A percentile compares a stretch with the other conserved stretches of the same genome.
These are phyloP conservation scores for Hydractinia echinata DNA, from an alignment of 30 jellyfish, hydroid and myxozoan species.

Conservation along the genomic window DNA sequence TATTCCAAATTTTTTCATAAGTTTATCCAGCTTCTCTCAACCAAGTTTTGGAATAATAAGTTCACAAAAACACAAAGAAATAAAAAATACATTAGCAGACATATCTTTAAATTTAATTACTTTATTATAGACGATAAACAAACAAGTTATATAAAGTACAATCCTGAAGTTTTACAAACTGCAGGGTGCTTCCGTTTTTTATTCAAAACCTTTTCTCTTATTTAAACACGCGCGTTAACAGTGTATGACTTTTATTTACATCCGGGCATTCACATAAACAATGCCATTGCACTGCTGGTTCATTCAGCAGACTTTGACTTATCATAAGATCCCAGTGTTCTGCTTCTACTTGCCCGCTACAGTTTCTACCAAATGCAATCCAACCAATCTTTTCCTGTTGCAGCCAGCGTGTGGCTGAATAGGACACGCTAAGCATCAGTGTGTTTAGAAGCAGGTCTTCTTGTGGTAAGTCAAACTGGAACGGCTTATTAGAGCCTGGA, in stretches of 20 bases:
- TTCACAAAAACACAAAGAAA: no score
- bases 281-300: slow-evolving; percentile 97
- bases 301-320: slow-evolving; percentile 61
- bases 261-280: slow-evolving; percentile 89
- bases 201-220: not conserved
- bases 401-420: slow-evolving; percentile 85
- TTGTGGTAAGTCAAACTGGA: slow-evolving; percentile 66
- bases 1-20: no score
- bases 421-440: slow-evolving; percentile 89
- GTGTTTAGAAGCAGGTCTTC: slow-evolving; percentile 83
- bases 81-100: no score
- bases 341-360: slow-evolving; percentile 98
- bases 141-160: no score
- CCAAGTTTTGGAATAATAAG: no score
- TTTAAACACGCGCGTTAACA: slow-evolving; percentile 25
- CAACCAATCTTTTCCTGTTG: slow-evolving; percentile 97
- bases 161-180: no score
- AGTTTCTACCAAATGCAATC: slow-evolving; percentile 91
- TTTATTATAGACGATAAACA: no score
- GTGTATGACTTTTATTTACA: slow-evolving; percentile 43
- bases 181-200: no score
- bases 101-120: no score
- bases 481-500: slow-evolving; percentile 88
- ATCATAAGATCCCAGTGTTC: slow-evolving; percentile 97
- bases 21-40: no score